Conservation (phyloP, 2,888 invertebrate species). For the Cynaeus angustus region DNA sequence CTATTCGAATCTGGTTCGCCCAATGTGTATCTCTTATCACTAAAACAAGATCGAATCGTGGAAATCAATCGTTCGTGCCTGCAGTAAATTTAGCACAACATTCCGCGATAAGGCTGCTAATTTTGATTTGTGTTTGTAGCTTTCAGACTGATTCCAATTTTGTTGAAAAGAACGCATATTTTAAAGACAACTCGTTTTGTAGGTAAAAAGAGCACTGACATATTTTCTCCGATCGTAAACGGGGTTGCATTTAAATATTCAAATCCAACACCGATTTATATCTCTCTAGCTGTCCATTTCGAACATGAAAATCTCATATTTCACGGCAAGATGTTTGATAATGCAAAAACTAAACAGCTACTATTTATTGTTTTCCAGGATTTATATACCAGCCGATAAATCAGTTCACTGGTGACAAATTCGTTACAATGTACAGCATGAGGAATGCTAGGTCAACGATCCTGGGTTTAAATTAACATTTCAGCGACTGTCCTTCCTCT, state of each 20-base stretch:
- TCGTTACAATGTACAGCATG: constrained; percentile 31
- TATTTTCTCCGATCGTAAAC: constrained; percentile 46
- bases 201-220: constrained; percentile 28
- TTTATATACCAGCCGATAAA: constrained; percentile 44
- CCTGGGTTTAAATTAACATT: constrained; percentile 44
- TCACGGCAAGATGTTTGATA: constrained; percentile 45
- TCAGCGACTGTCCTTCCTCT: constrained; percentile 41
- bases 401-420: constrained; percentile 42
- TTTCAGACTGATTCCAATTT: too few species aligned
- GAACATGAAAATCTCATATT: constrained; percentile 45
- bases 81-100: constrained; percentile 18
- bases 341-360: constrained; percentile 46
- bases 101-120: constrained; percentile 8
- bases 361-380: constrained; percentile 45
- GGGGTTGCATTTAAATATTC: constrained; percentile 54
- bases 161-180: too few species aligned
- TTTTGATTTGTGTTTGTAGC: constrained; percentile 12
- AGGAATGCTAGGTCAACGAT: constrained; percentile 41
- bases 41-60: constrained; percentile 39
- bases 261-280: constrained; percentile 54
- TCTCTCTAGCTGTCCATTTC: constrained; percentile 49
- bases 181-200: background rate
- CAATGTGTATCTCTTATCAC: constrained; percentile 45
- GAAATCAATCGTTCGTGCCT: constrained; percentile 33
- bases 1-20: constrained; percentile 39